Base-by-base conservation (phyloP, 2,113 vertebrate genomes). In the Lota lota region DNA sequence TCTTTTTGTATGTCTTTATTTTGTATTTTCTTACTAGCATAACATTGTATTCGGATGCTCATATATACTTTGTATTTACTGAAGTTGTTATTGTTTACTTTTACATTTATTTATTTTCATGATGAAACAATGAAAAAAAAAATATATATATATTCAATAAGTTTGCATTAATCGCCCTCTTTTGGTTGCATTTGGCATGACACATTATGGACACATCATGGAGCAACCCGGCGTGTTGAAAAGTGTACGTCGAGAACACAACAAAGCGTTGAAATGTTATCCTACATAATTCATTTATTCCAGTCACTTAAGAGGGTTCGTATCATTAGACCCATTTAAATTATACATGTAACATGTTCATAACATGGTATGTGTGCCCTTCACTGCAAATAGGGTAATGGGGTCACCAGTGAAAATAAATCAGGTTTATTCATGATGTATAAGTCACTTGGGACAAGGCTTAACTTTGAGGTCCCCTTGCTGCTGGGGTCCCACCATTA, bases 401-500 rank as follows among this genome's bases (percentile, higher is more conserved):
- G 36, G 36, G 6, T 64, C 22, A 22, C 3, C 65, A 75, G 73
- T 70, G 58, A 51, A 70, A 28, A 66, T 5, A 33, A 0, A 7
- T 22, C 15, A 75, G 57, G 19, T 22, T 63, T 63, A 33, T 36
- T 36, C 47, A 71, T 63, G 67, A 76, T 80, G 74, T 53, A 61
- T 65, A 68, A 79, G 76, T 82, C 75, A 75, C 79, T 80, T 82
- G 19, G 74, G 67, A 75, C 73, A 64, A 40, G 64, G 64, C 60
- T 74, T 86, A 82, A 87, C 88, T 81, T 88, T 90, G 70, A 84
- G 74, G 68, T 87, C 80, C 61, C 85, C 80, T 89, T 85, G 85
- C 78, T 82, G 68, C 58, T 72, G 70, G 82, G 82, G 76, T 73
- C 61, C 79, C 50, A 68, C 74, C 81, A 79, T 84, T 83, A 80